phyloP scores from a whole-genome alignment of 2,797 vertebrate genomes.

The Paedocypris micromegethes region DNA sequence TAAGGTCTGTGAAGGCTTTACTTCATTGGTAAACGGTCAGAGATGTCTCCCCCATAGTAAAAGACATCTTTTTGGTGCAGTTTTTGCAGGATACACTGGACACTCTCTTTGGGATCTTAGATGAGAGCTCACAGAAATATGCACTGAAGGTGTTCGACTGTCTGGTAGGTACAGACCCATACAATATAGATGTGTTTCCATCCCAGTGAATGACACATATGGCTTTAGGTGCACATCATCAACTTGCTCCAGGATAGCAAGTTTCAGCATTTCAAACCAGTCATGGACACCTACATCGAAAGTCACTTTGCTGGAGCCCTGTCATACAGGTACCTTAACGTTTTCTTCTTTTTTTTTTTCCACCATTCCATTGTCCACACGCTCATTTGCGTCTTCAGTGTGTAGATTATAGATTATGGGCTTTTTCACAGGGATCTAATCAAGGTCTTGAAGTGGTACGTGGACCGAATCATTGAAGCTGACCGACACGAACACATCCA shows the following conservation, averaged over 20 bases:
- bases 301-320: slow-evolving; percentile 96
- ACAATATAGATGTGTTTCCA: too few species aligned
- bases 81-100: slow-evolving; percentile 97
- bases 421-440: slow-evolving; percentile 82
- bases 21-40: background rate
- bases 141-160: slow-evolving; percentile 95
- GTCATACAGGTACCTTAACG: slow-evolving; percentile 84
- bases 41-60: background rate
- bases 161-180: slow-evolving; percentile 73
- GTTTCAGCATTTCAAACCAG: slow-evolving; percentile 97
- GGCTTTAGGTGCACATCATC: slow-evolving; percentile 89
- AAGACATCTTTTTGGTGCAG: slow-evolving; percentile 54
- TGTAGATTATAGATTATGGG: too few species aligned
- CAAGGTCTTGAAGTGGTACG: slow-evolving; percentile 98
- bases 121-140: slow-evolving; percentile 92
- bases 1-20: slow-evolving; percentile 71
- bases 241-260: slow-evolving; percentile 98
- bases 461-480: slow-evolving; percentile 92
- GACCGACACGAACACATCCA: slow-evolving; percentile 96
- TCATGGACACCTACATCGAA: slow-evolving; percentile 99
- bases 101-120: slow-evolving; percentile 94
- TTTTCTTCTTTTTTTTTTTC: too few species aligned
- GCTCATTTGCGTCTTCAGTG: background rate
- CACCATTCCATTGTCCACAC: background rate
- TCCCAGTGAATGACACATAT: background rate